Percentiles rank a stretch among this genome's conserved stretches.
Evolutionary conservation across 1,140 invertebrate genomes (phyloP).

Genomic region (Brevipalpus yothersi): DNA sequence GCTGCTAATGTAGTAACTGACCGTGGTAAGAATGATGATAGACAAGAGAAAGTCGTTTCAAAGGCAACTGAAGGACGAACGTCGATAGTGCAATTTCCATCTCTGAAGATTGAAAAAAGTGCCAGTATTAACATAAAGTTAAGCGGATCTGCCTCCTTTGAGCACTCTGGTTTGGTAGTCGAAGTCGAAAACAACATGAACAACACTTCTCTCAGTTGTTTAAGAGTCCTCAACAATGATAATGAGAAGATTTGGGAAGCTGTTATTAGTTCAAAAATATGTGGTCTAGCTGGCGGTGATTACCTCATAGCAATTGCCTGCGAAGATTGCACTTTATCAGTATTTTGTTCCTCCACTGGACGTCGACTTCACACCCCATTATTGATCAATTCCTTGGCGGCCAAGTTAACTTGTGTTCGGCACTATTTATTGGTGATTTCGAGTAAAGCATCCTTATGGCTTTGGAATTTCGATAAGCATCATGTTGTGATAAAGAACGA

Average conservation of each 20-base stretch:
- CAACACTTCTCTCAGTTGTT: background rate
- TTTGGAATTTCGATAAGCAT: constrained; percentile 15
- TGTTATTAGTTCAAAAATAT: constrained; percentile 5
- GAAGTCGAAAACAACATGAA: constrained; percentile 18
- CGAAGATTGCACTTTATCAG: constrained; percentile 36
- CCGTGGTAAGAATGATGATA: no score
- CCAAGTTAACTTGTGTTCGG: constrained; percentile 14
- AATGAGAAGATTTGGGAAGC: constrained; percentile 3
- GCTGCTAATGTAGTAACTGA: no score
- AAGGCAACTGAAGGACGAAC: no score
- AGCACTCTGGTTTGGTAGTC: constrained; percentile 5
- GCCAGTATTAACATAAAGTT: constrained; percentile 9
- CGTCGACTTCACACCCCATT: constrained; percentile 32
- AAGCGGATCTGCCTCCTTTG: background rate
- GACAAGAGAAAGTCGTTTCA: no score
- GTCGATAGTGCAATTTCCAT: constrained; percentile 9
- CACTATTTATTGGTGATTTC: constrained; percentile 20
- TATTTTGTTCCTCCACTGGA: constrained; percentile 29
- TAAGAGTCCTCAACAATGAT: background rate
- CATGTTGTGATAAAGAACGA: constrained; percentile 18
- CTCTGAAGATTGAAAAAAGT: constrained; percentile 13
- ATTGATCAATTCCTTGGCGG: constrained; percentile 28
- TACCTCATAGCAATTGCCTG: constrained; percentile 32
- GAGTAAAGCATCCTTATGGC: constrained; percentile 3
- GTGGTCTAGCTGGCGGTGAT: constrained; percentile 9